Conservation (phyloP, 2,113 vertebrate genomes). For the Mixornis gularis region DNA sequence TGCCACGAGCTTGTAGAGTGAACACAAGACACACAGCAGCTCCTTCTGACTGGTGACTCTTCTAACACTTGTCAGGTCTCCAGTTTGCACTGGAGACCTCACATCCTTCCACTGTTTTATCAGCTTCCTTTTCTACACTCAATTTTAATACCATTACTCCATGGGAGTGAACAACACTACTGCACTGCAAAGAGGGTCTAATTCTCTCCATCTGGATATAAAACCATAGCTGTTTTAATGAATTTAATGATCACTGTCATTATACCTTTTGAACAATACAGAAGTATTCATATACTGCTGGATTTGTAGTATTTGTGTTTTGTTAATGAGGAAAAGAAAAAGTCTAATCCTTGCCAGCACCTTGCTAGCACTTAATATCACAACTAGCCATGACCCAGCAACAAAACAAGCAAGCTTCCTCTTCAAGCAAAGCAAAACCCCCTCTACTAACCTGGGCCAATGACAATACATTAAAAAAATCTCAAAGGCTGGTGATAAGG, state of each 20-base stretch:
- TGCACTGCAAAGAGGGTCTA: background rate
- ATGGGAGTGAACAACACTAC: rapidly evolving
- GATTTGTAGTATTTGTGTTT: constrained; percentile 31
- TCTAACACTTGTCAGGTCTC: background rate
- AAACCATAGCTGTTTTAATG: background rate
- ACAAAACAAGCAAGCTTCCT: constrained; percentile 67
- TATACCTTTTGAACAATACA: constrained; percentile 8
- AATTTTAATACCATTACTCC: background rate
- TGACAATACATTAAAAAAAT: constrained; percentile 33
- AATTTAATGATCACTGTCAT: background rate
- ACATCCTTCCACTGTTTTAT: background rate
- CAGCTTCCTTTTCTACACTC: background rate
- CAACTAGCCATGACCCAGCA: constrained; percentile 77
- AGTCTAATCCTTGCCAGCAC: constrained; percentile 60
- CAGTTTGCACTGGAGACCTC: background rate
- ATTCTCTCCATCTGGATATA: background rate
- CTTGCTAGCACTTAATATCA: constrained; percentile 62
- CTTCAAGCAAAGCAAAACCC: constrained; percentile 46
- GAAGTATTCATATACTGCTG: background rate
- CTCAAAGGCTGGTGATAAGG: constrained; percentile 21
- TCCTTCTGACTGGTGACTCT: background rate
- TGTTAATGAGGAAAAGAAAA: constrained; percentile 62
- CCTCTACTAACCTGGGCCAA: constrained; percentile 41
- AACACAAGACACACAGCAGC: background rate
- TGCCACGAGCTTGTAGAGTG: rapidly evolving